Evolutionary conservation across 1,140 invertebrate genomes (phyloP).

Genomic region (Drosophila gunungcola): DNA sequence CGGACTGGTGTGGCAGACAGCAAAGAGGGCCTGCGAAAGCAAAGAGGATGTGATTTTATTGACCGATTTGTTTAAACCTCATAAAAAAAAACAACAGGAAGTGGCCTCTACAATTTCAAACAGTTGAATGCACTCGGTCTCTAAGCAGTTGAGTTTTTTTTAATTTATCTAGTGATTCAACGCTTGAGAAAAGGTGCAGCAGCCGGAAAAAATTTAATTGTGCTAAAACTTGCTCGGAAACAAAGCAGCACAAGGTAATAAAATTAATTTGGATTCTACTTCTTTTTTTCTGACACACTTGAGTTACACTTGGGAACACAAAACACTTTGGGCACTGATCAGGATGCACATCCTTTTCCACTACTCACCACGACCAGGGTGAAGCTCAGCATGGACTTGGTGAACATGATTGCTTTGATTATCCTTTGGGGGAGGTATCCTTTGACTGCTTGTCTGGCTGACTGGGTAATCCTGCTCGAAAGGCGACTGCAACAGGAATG

Average conservation of each 20-base stretch:
- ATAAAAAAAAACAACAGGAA: conserved; percentile 12
- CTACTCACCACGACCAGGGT: conserved; percentile 75
- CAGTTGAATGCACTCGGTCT: conserved; percentile 15
- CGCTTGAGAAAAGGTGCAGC: conserved; percentile 13
- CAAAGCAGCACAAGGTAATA: not conserved
- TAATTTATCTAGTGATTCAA: conserved; percentile 21
- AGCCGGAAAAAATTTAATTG: not conserved
- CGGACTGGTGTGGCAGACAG: conserved; percentile 69
- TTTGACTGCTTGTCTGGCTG: conserved; percentile 19
- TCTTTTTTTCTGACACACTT: not conserved
- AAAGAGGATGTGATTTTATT: conserved; percentile 2
- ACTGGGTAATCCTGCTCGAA: conserved; percentile 62
- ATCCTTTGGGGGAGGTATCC: conserved; percentile 36
- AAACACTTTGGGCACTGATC: conserved; percentile 16
- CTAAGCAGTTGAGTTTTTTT: conserved; percentile 1
- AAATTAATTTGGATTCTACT: not conserved
- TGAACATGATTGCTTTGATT: conserved; percentile 62
- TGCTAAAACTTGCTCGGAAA: conserved; percentile 10
- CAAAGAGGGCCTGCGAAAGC: conserved; percentile 63
- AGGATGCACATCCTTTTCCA: conserved; percentile 35
- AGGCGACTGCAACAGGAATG: conserved; percentile 82
- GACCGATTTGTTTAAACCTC: not conserved
- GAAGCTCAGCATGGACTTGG: conserved; percentile 63
- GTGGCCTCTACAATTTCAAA: not conserved
- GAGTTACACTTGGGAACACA: conserved; percentile 10